phyloP scores from a whole-genome alignment of 2,113 vertebrate species.

The Scatophagus argus region DNA sequence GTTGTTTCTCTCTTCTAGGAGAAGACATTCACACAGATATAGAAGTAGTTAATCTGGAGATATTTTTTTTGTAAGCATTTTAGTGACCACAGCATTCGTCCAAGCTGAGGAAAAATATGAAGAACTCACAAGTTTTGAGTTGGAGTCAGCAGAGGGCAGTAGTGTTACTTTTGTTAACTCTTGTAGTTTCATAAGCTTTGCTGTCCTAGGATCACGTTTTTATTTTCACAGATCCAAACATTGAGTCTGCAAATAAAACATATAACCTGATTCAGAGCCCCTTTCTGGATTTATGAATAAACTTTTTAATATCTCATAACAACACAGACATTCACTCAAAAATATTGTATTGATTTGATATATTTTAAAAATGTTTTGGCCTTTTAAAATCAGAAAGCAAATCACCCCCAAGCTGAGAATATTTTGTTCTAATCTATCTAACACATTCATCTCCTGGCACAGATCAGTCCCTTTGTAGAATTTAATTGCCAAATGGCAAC shows the following conservation, averaged over 20 bases:
- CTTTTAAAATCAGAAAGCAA: not conserved
- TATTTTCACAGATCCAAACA: not conserved
- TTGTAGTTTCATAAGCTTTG: not conserved
- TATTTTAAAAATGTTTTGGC: not conserved
- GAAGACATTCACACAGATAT: constrained; percentile 33
- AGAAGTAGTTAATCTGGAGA: not conserved
- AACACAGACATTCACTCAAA: not conserved
- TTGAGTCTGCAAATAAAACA: not conserved
- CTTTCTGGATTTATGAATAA: not conserved
- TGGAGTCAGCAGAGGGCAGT: constrained; percentile 68
- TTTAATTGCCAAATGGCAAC: not conserved
- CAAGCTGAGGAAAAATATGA: constrained; percentile 22
- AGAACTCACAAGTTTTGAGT: constrained; percentile 24
- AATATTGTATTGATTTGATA: not conserved
- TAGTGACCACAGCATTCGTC: constrained; percentile 12
- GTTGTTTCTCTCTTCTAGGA: not conserved
- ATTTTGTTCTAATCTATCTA: not conserved
- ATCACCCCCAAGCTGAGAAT: not conserved
- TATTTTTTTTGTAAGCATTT: constrained; percentile 10
- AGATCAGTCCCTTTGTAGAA: not conserved
- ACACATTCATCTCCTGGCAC: not conserved
- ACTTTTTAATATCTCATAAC: not conserved
- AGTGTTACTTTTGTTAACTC: constrained; percentile 41
- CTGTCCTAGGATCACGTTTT: constrained; percentile 18
- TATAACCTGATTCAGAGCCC: not conserved